These are phyloP conservation scores for Myopa testacea DNA, from an alignment of 2,888 invertebrate species.

Conservation along the genomic window DNA sequence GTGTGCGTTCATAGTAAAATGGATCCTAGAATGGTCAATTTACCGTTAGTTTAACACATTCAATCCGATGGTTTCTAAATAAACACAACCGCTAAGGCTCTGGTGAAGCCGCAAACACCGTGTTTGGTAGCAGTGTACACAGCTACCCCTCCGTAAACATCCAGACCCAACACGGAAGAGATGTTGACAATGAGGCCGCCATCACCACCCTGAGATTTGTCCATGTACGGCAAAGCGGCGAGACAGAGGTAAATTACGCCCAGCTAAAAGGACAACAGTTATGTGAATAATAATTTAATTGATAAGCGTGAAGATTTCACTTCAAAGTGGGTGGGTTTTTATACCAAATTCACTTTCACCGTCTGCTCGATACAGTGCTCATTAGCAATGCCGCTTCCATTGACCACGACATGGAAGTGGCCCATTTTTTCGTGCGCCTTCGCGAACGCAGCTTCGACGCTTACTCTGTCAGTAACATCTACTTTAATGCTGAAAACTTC, in stretches of 20 bases:
- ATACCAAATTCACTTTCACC: constrained; percentile 69
- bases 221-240: constrained; percentile 59
- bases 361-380: constrained; percentile 48
- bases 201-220: constrained; percentile 58
- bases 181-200: constrained; percentile 61
- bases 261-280: constrained; percentile 54
- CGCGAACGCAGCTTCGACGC: constrained; percentile 46
- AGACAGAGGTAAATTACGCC: constrained; percentile 63
- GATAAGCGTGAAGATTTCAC: not conserved
- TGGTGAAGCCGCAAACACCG: constrained; percentile 59
- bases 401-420: constrained; percentile 52
- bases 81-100: constrained; percentile 53
- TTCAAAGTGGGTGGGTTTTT: not conserved
- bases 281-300: not conserved
- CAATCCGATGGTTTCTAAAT: not conserved
- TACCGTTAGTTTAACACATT: no score
- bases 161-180: constrained; percentile 52
- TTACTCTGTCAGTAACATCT: constrained; percentile 46
- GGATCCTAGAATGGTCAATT: constrained; percentile 49
- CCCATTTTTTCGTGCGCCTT: constrained; percentile 45
- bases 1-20: constrained; percentile 49
- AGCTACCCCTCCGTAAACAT: constrained; percentile 45
- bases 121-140: constrained; percentile 59
- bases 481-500: constrained; percentile 46
- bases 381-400: constrained; percentile 52